These are phyloP conservation scores for Enteromius unitaeniatus DNA, from an alignment of 2,797 vertebrate genomes.

Conservation along the genomic window DNA sequence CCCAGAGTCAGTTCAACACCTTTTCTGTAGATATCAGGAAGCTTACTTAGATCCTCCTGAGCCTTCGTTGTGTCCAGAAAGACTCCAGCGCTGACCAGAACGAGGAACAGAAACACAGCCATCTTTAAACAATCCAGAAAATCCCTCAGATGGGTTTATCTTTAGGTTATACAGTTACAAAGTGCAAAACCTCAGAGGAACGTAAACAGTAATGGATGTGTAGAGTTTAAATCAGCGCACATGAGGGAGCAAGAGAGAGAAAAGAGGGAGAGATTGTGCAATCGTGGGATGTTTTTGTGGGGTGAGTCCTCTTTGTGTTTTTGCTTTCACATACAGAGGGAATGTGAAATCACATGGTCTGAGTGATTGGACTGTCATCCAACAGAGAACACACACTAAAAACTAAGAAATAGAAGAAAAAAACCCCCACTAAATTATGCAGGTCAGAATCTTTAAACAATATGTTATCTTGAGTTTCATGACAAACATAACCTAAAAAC, in stretches of 20 bases:
- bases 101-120: constrained; percentile 62
- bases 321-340: neutral
- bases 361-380: constrained; percentile 1
- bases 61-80: constrained; percentile 57
- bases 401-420: neutral
- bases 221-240: neutral
- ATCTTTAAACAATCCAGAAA: constrained; percentile 62
- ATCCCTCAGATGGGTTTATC: constrained; percentile 17
- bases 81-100: constrained; percentile 66
- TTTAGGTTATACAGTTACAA: neutral
- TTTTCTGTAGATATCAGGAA: constrained; percentile 60
- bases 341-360: neutral
- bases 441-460: neutral
- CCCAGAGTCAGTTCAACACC: constrained; percentile 72
- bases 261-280: neutral
- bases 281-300: neutral
- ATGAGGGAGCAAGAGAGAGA: neutral
- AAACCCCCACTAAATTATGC: neutral
- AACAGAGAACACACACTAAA: neutral
- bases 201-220: neutral
- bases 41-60: constrained; percentile 62
- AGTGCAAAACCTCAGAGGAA: neutral
- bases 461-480: neutral
- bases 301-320: constrained; percentile 10
- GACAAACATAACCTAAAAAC: neutral